These are phyloP conservation scores for Scolopax rusticola DNA, from an alignment of 2,797 vertebrate species.

Conservation along the genomic window DNA sequence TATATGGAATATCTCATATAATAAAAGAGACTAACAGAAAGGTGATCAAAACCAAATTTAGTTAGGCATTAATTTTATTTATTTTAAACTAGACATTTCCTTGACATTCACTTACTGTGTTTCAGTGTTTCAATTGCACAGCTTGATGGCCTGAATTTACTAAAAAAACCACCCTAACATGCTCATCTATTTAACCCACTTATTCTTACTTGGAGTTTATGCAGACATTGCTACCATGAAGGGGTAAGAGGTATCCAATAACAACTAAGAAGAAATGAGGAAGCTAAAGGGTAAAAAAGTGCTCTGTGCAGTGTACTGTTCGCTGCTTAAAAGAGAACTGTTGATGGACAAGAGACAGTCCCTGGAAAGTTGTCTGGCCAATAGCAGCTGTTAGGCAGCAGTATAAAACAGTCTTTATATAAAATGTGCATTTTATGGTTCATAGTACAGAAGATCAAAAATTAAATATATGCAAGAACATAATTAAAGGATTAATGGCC, in stretches of 20 bases:
- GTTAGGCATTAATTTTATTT: constrained; percentile 49
- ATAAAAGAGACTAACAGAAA: constrained; percentile 49
- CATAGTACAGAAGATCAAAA: constrained; percentile 72
- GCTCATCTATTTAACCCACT: constrained; percentile 1
- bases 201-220: background rate
- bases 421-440: constrained; percentile 70
- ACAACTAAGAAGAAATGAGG: constrained; percentile 40
- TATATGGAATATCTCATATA: constrained; percentile 2
- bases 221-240: constrained; percentile 9
- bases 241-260: constrained; percentile 14
- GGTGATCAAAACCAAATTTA: constrained; percentile 64
- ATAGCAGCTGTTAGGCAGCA: constrained; percentile 68
- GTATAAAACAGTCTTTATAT: constrained; percentile 63
- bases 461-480: constrained; percentile 72
- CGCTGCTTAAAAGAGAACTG: constrained; percentile 71
- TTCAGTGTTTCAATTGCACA: constrained; percentile 33
- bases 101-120: constrained; percentile 50
- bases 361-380: constrained; percentile 70
- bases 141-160: constrained; percentile 18
- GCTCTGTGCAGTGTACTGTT: constrained; percentile 48
- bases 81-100: constrained; percentile 56
- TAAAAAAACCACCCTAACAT: background rate
- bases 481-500: constrained; percentile 79
- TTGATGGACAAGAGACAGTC: constrained; percentile 80
- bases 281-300: constrained; percentile 52